Evolutionary conservation across 2,888 invertebrate species (phyloP).

Genomic region (Operophtera brumata): DNA sequence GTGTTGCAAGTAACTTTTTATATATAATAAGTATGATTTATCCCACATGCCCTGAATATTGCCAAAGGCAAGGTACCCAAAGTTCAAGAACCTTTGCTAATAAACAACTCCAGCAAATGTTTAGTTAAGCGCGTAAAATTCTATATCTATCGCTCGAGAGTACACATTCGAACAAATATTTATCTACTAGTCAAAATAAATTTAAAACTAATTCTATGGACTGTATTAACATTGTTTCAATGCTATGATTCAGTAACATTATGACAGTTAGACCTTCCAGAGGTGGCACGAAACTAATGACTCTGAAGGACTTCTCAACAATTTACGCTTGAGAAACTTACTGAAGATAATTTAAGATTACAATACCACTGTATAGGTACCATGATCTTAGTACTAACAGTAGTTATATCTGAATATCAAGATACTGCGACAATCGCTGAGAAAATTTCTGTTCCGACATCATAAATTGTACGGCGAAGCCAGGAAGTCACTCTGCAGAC

Average conservation of each 20-base stretch:
- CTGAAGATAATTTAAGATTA: conserved; percentile 13
- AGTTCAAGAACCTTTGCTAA: conserved; percentile 28
- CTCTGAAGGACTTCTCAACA: conserved; percentile 23
- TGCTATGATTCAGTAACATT: conserved; percentile 16
- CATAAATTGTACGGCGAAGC: neutral
- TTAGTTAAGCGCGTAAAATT: conserved; percentile 16
- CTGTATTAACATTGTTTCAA: neutral
- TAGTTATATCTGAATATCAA: neutral
- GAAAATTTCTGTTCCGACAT: conserved; percentile 13
- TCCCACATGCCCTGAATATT: neutral
- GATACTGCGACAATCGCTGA: conserved; percentile 1
- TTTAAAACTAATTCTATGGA: neutral
- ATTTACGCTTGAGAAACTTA: conserved; percentile 25
- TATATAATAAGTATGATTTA: conserved; percentile 8
- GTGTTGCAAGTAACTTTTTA: neutral
- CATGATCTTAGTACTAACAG: neutral
- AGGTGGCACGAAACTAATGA: conserved; percentile 26
- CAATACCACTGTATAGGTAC: conserved; percentile 3
- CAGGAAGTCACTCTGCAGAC: conserved; percentile 17
- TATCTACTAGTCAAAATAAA: conserved; percentile 9
- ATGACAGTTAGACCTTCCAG: conserved; percentile 11
- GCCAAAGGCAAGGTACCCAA: neutral
- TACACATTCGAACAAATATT: conserved; percentile 21
- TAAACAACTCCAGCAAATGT: conserved; percentile 17
- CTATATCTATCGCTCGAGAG: conserved; percentile 13